phyloP scores from a whole-genome alignment of 2,113 vertebrate genomes.

The Acanthisitta chloris region DNA sequence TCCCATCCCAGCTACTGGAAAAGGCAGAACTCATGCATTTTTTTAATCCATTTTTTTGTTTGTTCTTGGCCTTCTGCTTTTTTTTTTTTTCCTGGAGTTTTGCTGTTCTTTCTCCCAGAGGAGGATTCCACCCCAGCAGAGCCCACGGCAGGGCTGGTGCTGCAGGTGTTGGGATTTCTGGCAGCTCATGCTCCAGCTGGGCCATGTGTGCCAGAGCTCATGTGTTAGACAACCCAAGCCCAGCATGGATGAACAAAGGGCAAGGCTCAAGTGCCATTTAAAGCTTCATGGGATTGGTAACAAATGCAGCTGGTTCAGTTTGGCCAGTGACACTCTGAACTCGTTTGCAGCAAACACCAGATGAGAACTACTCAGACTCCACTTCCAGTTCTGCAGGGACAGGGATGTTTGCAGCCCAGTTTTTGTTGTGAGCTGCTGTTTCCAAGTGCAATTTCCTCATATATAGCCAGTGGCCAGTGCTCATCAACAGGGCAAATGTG shows the following conservation, averaged over 20 bases:
- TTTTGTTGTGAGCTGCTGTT: background rate
- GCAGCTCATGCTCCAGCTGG: background rate
- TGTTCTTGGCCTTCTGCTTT: background rate
- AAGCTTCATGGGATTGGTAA: background rate
- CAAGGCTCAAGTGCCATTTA: background rate
- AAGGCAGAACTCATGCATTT: background rate
- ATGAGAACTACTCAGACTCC: background rate
- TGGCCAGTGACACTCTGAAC: background rate
- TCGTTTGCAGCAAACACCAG: background rate
- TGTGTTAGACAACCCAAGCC: background rate
- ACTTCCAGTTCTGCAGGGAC: background rate
- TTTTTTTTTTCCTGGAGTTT: too few relatives aligned
- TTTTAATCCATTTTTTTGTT: background rate
- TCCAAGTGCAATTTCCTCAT: background rate
- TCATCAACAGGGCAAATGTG: background rate
- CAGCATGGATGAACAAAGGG: background rate
- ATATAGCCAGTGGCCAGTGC: background rate
- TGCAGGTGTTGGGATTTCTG: background rate
- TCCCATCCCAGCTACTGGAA: background rate
- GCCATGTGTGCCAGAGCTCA: fast-evolving
- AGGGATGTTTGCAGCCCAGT: background rate
- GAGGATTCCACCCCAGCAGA: background rate
- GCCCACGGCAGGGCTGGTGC: fast-evolving
- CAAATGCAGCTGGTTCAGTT: background rate
- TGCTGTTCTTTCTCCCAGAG: background rate